Percentiles rank a stretch among this genome's conserved stretches.
These are phyloP conservation scores for Menidia menidia DNA, from an alignment of 2,797 vertebrate genomes.

Conservation along the genomic window DNA sequence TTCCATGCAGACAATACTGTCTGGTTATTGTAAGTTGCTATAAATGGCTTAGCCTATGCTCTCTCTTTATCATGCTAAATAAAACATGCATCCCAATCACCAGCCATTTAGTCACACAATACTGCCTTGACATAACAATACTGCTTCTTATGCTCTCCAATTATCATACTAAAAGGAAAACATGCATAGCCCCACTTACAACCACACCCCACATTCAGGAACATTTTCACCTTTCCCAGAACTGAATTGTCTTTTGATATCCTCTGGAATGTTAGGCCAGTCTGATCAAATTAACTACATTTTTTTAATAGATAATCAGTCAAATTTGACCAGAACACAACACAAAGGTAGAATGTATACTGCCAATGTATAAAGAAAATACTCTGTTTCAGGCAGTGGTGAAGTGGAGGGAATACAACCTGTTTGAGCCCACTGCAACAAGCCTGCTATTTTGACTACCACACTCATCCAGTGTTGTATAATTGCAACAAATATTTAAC, in stretches of 20 bases:
- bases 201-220: not conserved
- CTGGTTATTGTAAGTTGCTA: not conserved
- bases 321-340: too few relatives aligned
- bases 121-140: not conserved
- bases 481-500: not conserved
- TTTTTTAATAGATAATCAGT: too few relatives aligned
- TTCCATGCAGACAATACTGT: constrained; percentile 7
- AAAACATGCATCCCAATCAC: not conserved
- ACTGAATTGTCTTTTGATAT: too few relatives aligned
- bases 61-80: constrained; percentile 8
- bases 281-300: too few relatives aligned
- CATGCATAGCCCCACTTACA: not conserved
- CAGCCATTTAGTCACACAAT: too few relatives aligned
- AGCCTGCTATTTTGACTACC: not conserved
- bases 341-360: too few relatives aligned
- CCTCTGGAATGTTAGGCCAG: too few relatives aligned
- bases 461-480: not conserved
- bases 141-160: constrained; percentile 10
- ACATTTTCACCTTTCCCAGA: too few relatives aligned
- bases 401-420: too few relatives aligned
- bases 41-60: not conserved
- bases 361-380: too few relatives aligned
- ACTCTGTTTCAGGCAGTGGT: too few relatives aligned
- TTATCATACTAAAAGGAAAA: constrained; percentile 17
- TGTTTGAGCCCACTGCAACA: too few relatives aligned